Percentiles rank a stretch among this genome's conserved stretches.
Conservation (phyloP, 2,888 invertebrate species). For the Baronia brevicornis region DNA sequence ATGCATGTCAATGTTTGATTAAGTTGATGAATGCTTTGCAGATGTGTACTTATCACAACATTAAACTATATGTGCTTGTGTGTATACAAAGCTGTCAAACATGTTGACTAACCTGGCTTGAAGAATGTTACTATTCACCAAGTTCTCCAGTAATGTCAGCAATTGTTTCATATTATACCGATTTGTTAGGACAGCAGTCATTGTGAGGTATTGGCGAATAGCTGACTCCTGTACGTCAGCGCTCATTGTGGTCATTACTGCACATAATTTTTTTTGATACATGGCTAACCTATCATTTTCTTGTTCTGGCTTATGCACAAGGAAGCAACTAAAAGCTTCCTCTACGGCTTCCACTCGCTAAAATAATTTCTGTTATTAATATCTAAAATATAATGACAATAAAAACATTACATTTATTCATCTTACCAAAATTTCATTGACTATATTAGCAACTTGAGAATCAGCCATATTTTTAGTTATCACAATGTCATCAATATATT, state of each 20-base stretch:
- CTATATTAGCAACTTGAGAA: slow-evolving; percentile 77
- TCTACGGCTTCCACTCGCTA: slow-evolving; percentile 89
- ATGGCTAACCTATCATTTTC: slow-evolving; percentile 80
- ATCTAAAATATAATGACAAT: neutral
- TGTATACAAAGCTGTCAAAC: too few species aligned
- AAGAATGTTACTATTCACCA: slow-evolving; percentile 83
- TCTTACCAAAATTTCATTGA: slow-evolving; percentile 80
- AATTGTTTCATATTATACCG: slow-evolving; percentile 84
- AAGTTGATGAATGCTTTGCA: too few species aligned
- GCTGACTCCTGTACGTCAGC: slow-evolving; percentile 85
- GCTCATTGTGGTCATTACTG: slow-evolving; percentile 78
- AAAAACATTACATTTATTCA: slow-evolving; percentile 1
- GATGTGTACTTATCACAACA: too few species aligned
- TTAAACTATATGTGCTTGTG: too few species aligned
- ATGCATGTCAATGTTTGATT: too few species aligned
- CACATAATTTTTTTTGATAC: slow-evolving; percentile 82
- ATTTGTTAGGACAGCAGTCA: slow-evolving; percentile 84
- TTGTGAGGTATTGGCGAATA: slow-evolving; percentile 82
- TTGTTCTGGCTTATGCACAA: slow-evolving; percentile 84
- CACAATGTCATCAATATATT: too few species aligned
- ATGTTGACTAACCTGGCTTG: slow-evolving; percentile 79
- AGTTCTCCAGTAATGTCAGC: slow-evolving; percentile 82
- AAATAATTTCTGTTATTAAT: slow-evolving; percentile 24
- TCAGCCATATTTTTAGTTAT: slow-evolving; percentile 68
- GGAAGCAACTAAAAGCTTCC: slow-evolving; percentile 91